phyloP scores from a whole-genome alignment of 2,888 invertebrate species.

The Oasisia sp. region DNA sequence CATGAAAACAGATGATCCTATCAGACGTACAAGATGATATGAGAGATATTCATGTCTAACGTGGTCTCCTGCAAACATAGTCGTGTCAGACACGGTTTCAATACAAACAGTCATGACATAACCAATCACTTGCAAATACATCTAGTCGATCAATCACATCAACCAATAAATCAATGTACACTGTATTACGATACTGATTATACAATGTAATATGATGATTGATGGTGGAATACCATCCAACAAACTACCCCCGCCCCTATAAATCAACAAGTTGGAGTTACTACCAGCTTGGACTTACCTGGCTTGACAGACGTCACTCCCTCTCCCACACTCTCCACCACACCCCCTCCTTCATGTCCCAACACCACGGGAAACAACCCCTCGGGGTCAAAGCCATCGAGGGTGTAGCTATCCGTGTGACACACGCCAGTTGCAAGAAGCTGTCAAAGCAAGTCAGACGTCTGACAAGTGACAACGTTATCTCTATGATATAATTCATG shows the following conservation, averaged over 20 bases:
- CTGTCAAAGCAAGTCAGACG: slow-evolving; percentile 40
- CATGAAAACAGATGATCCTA: no score
- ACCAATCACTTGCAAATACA: neutral
- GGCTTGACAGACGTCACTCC: slow-evolving; percentile 80
- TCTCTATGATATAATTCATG: no score
- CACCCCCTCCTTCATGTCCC: slow-evolving; percentile 94
- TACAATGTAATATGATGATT: no score
- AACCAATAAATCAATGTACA: neutral
- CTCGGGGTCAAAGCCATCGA: slow-evolving; percentile 64
- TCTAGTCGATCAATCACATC: neutral
- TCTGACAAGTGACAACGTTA: neutral
- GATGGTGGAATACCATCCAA: no score
- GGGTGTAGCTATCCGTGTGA: slow-evolving; percentile 69
- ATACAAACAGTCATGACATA: neutral
- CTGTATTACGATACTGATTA: neutral
- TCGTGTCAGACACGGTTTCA: neutral
- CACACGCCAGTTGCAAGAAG: slow-evolving; percentile 72
- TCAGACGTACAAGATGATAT: no score
- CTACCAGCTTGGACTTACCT: slow-evolving; percentile 69
- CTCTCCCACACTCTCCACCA: slow-evolving; percentile 96
- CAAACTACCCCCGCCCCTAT: no score
- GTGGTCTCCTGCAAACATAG: neutral
- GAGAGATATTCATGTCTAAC: neutral
- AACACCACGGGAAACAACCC: slow-evolving; percentile 80
- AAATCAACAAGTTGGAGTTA: neutral